Base-by-base conservation (phyloP, 1,140 invertebrate species). In the Musca vetustissima region DNA sequence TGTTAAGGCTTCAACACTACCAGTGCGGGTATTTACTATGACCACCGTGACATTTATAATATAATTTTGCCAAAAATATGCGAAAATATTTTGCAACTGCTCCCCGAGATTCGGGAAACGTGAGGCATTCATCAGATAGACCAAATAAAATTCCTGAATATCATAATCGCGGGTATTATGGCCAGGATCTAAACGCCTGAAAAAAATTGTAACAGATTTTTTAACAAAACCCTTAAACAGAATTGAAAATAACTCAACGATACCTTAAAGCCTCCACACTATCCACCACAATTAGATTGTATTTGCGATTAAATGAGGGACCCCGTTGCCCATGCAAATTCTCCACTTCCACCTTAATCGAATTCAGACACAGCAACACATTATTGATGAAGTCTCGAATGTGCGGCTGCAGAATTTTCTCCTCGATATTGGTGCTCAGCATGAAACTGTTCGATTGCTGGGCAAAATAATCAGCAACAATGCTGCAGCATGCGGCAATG, bases 261-360 rank as follows among this genome's bases (percentile, higher is more conserved):
- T 36, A 69, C 68, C n/a, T 48, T 61, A 70, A 64, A 7, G 69
- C 64, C 47, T 70, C 53, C 9, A 17, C 1, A 25, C 65, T 36
- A 47, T 70, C 69, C 7, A 70, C 43, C 7, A 67, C 21, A 55
- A 70, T 28, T 50, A 70, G 47, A 64, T 67, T 70, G 22, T 61
- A 67, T 24, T 61, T 48, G n/a, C 64, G 64, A 49, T 50, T 49
- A 22, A 49, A 19, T 4, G 57, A 36, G 17, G 19, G 57, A 15
- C 28, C 14, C 11, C 57, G 15, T 8, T 11, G 0, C 0, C 8
- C 17, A 36, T n/a, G 32, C 11, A 17, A 9, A 36, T 19, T 61
- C 8, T 61, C 57, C 17, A 61, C 36, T 61, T 61, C 57, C 57
- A 61, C 57, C 36, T 61, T 61, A 17, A 61, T 21, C 57, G 36